phyloP scores from a whole-genome alignment of 2,797 vertebrate genomes.

The Fistularia commersonii region DNA sequence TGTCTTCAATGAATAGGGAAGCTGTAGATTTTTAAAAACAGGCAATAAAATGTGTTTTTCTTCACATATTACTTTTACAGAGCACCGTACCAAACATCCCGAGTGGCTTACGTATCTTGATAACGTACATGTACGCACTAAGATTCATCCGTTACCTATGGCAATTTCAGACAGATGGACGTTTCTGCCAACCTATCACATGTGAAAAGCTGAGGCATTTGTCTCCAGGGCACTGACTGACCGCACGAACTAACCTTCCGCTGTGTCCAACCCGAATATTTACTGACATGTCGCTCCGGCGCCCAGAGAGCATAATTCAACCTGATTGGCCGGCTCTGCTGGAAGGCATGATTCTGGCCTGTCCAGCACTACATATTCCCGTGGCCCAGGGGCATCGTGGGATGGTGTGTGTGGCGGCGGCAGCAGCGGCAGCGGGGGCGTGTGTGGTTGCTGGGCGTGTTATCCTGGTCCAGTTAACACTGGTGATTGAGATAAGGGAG shows the following conservation, averaged over 20 bases:
- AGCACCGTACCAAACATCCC: too few species aligned
- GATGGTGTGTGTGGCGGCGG: too few species aligned
- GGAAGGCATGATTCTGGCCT: conserved; percentile 77
- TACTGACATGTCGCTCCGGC: conserved; percentile 62
- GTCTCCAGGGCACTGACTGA: conserved; percentile 67
- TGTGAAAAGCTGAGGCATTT: conserved; percentile 50
- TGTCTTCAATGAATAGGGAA: conserved; percentile 6
- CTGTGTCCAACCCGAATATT: conserved; percentile 64
- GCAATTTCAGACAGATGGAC: conserved; percentile 47
- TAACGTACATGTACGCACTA: conserved; percentile 14
- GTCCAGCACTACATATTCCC: conserved; percentile 71
- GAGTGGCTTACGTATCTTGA: conserved; percentile 23
- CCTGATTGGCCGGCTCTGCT: conserved; percentile 77
- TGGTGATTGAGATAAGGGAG: conserved; percentile 34
- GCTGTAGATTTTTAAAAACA: conserved; percentile 4
- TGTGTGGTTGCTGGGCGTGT: conserved; percentile 37
- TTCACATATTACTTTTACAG: too few species aligned
- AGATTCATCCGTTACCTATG: conserved; percentile 54
- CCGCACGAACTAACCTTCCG: conserved; percentile 59
- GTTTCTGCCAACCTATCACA: conserved; percentile 49
- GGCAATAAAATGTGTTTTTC: conserved; percentile 11
- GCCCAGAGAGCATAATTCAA: conserved; percentile 73
- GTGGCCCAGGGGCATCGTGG: conserved; percentile 59
- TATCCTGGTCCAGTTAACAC: conserved; percentile 70
- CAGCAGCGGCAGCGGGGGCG: too few species aligned